Base-by-base conservation (phyloP, 53 echinoderm and acorn worm species). In the Pentamera pediparva region DNA sequence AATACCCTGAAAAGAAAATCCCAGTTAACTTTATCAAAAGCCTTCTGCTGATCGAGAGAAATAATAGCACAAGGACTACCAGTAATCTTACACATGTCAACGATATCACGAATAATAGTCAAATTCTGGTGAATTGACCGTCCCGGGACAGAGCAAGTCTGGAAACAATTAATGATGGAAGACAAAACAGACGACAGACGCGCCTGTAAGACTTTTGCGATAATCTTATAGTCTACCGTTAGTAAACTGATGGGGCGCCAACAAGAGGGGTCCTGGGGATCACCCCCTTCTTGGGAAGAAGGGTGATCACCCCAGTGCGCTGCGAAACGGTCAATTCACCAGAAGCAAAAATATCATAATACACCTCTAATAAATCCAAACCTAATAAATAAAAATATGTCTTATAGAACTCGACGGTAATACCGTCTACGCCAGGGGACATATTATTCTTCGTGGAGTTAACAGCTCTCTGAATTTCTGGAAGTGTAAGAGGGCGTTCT, bases 181-280 rank as follows among this genome's bases (percentile, higher is more conserved):
- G 32, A 24, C 36, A 79, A n/a, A 35, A 53, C 69, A 18, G 25
- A 45, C n/a, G 62, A 48, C 2, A 87, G 12, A 7, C 82, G 50
- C 31, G 69, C 32, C 10, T 74, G 63, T n/a, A 86, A 32, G 15
- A 76, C 21, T 48, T 81, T 81, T 13, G 86, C 32, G 30, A 81
- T 54, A 22, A 86, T 87, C 45, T 83, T 87, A 37, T 87, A 83
- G 62, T 87, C 83, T 4, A 75, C 76, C 2, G 28, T 74, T n/a
- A 87, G 37, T 32, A 87, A 74, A 67, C 75, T 65, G 6, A 86
- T 74, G 2, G 82, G 86, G 15, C 88, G 58, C 38, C 88, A 32
- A 45, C 75, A 79, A 0, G 49, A 60, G 8, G 80, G 82, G 13
- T 83, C 83, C 4, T 69, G 32, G 3, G 36, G 4, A 37, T 82